Conservation (phyloP, 2,888 invertebrate genomes). For the Invenusta paracnida region DNA sequence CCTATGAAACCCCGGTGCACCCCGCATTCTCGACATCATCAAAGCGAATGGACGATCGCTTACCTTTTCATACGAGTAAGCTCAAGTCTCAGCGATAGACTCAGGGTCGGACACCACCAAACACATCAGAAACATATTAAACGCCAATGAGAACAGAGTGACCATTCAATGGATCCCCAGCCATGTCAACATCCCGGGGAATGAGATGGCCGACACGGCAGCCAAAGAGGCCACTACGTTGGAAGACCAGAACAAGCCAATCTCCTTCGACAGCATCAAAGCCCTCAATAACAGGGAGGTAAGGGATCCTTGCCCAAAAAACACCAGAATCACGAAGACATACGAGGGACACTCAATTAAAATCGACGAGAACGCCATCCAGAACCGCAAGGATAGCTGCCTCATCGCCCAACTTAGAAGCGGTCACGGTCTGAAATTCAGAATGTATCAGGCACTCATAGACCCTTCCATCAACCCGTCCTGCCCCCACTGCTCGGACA, state of each 20-base stretch:
- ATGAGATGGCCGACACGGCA: not conserved
- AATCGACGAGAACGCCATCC: not conserved
- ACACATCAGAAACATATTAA: not conserved
- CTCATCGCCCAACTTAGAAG: not conserved
- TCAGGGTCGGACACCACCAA: not conserved
- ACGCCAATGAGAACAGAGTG: not conserved
- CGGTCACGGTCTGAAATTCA: not conserved
- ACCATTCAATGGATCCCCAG: not conserved
- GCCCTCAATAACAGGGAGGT: not conserved
- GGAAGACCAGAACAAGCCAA: not conserved
- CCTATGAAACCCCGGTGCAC: too few species aligned
- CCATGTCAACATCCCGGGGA: not conserved
- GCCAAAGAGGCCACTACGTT: not conserved
- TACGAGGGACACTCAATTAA: not conserved
- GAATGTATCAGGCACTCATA: not conserved
- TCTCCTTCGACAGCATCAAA: not conserved
- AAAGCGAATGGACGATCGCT: too few species aligned
- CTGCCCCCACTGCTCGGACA: not conserved
- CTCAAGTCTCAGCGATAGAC: too few species aligned
- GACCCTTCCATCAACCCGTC: not conserved
- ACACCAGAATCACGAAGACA: not conserved
- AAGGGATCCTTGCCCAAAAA: not conserved
- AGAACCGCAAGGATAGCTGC: not conserved
- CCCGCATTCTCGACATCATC: not conserved
- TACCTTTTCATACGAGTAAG: too few species aligned